Evolutionary conservation across 1,140 invertebrate genomes (phyloP).

Genomic region (Aphis craccivora): DNA sequence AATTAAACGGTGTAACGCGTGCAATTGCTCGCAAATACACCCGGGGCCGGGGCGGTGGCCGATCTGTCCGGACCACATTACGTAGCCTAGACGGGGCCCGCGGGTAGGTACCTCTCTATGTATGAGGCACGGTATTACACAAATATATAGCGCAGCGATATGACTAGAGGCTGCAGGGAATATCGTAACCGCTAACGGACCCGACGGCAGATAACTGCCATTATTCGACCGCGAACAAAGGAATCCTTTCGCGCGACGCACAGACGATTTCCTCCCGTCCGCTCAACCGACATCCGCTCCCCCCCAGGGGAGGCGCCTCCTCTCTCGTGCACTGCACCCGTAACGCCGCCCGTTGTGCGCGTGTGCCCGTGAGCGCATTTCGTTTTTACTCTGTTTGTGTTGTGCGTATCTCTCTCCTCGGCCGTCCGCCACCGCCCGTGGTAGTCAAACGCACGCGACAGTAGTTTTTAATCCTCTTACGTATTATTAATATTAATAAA

Average conservation of each 20-base stretch:
- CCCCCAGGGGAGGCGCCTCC: too few relatives aligned
- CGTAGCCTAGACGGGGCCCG: not conserved
- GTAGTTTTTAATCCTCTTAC: conserved; percentile 23
- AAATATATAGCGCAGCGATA: not conserved
- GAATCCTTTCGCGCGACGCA: conserved; percentile 22
- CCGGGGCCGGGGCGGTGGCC: too few relatives aligned
- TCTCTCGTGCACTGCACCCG: not conserved
- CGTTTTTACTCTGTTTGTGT: conserved; percentile 36
- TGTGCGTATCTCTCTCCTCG: not conserved
- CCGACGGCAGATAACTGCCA: conserved; percentile 42
- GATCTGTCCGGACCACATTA: not conserved
- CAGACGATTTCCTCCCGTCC: not conserved
- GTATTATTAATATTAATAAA: conserved; percentile 27
- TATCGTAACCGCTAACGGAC: not conserved
- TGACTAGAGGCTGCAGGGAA: not conserved
- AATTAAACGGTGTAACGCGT: not conserved
- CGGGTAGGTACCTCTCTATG: not conserved
- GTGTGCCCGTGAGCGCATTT: not conserved
- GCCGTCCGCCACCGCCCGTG: not conserved
- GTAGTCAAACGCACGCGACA: conserved; percentile 28
- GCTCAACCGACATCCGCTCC: not conserved
- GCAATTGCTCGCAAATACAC: not conserved
- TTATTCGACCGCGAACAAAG: conserved; percentile 46
- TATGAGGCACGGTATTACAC: not conserved
- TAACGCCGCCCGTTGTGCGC: not conserved